Conservation (phyloP, 1,140 invertebrate species). For the Apocrypta bakeri region DNA sequence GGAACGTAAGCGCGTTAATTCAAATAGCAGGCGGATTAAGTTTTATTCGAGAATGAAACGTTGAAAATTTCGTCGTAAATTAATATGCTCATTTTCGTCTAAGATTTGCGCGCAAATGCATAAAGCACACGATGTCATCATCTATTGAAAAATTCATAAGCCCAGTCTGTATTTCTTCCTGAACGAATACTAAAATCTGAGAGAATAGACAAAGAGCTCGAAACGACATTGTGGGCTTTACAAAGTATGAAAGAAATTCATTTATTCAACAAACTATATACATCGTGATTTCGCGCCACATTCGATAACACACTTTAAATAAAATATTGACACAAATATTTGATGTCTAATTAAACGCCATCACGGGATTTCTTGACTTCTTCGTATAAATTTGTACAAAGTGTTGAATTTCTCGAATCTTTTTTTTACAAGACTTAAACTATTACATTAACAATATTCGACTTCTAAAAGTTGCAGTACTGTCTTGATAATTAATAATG, state of each 20-base stretch:
- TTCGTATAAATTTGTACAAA: conserved; percentile 3
- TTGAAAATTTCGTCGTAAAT: no score
- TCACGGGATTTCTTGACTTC: neutral
- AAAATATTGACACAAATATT: neutral
- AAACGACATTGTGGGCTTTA: no score
- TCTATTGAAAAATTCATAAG: neutral
- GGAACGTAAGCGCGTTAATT: no score
- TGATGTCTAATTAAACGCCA: neutral
- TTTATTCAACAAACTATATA: conserved; percentile 37
- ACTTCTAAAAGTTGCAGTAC: conserved; percentile 3
- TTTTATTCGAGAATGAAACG: no score
- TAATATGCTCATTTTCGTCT: no score
- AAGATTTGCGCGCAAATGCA: neutral
- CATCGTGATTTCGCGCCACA: neutral
- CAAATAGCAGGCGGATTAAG: no score
- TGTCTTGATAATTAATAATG: conserved; percentile 20
- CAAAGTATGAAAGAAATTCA: conserved; percentile 42
- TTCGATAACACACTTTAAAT: neutral
- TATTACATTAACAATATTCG: conserved; percentile 9
- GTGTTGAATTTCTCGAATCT: no score
- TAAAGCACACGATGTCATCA: neutral
- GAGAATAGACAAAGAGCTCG: no score
- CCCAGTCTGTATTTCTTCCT: neutral
- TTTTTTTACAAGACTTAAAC: conserved; percentile 7
- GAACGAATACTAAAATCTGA: no score